Conservation (phyloP, 2,113 vertebrate genomes). For the Cephalopholis sonnerati region DNA sequence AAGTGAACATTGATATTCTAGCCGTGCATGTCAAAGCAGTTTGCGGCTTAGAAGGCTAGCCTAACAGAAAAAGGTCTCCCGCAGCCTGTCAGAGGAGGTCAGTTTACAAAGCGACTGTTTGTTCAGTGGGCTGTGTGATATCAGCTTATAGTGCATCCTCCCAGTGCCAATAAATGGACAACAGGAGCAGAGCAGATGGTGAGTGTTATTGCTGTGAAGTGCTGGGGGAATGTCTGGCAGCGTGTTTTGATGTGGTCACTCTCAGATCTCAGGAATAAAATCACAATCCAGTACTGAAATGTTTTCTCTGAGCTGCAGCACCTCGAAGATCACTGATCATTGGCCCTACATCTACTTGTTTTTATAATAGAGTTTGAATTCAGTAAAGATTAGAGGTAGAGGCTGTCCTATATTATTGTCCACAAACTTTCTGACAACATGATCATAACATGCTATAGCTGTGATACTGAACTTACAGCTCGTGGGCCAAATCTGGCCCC, state of each 20-base stretch:
- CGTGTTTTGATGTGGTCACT: slow-evolving; percentile 30
- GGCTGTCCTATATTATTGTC: not conserved
- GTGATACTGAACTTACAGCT: too few species aligned
- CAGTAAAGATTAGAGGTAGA: not conserved
- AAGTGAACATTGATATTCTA: slow-evolving; percentile 51
- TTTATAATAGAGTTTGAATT: not conserved
- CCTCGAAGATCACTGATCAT: not conserved
- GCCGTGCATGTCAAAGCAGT: slow-evolving; percentile 28
- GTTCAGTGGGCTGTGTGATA: slow-evolving; percentile 48
- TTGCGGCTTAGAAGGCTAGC: slow-evolving; percentile 15
- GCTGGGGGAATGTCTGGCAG: slow-evolving; percentile 18
- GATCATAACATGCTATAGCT: not conserved
- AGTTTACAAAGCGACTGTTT: slow-evolving; percentile 61
- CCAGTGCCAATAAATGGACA: slow-evolving; percentile 36
- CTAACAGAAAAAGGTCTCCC: slow-evolving; percentile 24
- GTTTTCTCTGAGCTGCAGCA: slow-evolving; percentile 1
- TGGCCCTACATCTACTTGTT: not conserved
- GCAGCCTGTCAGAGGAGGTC: slow-evolving; percentile 32
- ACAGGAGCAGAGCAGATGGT: slow-evolving; percentile 41
- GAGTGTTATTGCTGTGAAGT: slow-evolving; percentile 33
- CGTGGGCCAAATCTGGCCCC: too few species aligned
- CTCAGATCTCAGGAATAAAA: slow-evolving; percentile 40
- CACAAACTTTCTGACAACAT: not conserved
- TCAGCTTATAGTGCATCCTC: slow-evolving; percentile 18
- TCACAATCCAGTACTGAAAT: not conserved